Conservation (phyloP, 1,140 invertebrate species). For the Antheraea pernyi region DNA sequence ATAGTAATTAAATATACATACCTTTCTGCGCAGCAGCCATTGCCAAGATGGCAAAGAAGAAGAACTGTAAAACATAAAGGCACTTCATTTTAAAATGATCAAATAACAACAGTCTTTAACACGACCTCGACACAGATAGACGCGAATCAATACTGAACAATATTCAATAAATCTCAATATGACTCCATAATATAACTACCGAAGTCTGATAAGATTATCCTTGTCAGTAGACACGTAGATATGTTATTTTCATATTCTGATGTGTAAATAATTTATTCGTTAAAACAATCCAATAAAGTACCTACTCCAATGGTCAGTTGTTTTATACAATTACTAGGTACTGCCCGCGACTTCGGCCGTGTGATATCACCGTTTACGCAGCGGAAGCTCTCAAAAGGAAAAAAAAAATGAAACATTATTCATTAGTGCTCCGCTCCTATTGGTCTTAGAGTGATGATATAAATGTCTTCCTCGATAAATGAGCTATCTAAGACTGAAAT, state of each 20-base stretch:
- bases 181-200: not conserved
- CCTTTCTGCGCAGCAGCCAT: conserved; percentile 37
- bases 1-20: conserved; percentile 10
- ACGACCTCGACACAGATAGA: not conserved
- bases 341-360: too few relatives aligned
- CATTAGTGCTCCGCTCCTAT: too few relatives aligned
- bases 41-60: conserved; percentile 35
- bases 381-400: too few relatives aligned
- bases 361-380: too few relatives aligned
- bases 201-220: not conserved
- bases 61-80: conserved; percentile 33
- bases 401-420: too few relatives aligned
- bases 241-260: not conserved
- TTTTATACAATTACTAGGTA: too few relatives aligned
- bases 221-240: not conserved
- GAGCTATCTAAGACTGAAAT: too few relatives aligned
- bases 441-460: too few relatives aligned
- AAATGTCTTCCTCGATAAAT: too few relatives aligned
- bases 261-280: not conserved
- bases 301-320: too few relatives aligned
- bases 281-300: not conserved
- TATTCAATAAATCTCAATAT: not conserved
- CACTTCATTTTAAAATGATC: conserved; percentile 21
- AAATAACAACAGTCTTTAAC: not conserved
- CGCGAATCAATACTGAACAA: not conserved